Evolutionary conservation across 2,797 vertebrate genomes (phyloP).

Genomic region (Muscicapa striata): DNA sequence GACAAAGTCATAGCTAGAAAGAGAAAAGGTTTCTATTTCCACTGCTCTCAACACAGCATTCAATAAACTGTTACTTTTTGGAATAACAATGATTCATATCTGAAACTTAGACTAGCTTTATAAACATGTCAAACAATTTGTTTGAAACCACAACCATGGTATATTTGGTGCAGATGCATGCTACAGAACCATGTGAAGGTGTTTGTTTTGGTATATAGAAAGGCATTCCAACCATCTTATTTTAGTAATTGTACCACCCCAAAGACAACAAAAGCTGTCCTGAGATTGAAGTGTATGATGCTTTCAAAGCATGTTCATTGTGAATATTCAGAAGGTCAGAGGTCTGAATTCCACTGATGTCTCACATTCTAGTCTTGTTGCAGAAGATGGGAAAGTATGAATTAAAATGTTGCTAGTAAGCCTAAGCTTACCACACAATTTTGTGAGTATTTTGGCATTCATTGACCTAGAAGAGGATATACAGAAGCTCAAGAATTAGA

Average conservation of each 20-base stretch:
- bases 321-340: slow-evolving; percentile 49
- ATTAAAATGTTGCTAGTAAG: slow-evolving; percentile 38
- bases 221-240: slow-evolving; percentile 53
- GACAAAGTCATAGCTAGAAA: neutral
- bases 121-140: neutral
- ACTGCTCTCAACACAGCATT: neutral
- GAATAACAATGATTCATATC: neutral
- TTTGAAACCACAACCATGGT: neutral
- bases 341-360: slow-evolving; percentile 62
- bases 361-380: slow-evolving; percentile 48
- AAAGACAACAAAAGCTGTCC: slow-evolving; percentile 56
- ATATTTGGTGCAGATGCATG: neutral
- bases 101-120: neutral
- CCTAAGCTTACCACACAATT: neutral
- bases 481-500: neutral
- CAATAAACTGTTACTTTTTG: neutral
- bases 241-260: slow-evolving; percentile 42
- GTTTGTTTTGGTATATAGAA: neutral
- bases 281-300: slow-evolving; percentile 11
- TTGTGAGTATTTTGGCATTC: neutral
- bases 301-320: slow-evolving; percentile 35
- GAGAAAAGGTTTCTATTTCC: neutral
- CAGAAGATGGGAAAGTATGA: slow-evolving; percentile 48
- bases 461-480: neutral
- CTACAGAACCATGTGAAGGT: neutral